These are phyloP conservation scores for Graptemys geographica DNA, from an alignment of 2,797 vertebrate genomes.

Conservation along the genomic window DNA sequence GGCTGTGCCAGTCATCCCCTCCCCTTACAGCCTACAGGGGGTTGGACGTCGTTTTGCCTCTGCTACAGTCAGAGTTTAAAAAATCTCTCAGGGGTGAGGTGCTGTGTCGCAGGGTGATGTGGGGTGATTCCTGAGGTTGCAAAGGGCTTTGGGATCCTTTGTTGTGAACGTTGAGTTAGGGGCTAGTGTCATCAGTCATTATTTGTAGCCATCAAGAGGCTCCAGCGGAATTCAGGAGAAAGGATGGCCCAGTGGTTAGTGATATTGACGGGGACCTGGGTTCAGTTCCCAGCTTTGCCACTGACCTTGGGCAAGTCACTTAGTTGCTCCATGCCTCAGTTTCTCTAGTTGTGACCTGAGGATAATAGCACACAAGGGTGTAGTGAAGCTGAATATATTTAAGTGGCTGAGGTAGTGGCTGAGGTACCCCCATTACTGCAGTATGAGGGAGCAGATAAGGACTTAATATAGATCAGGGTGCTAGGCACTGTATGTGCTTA, in stretches of 20 bases:
- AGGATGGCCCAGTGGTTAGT: neutral
- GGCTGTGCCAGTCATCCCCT: neutral
- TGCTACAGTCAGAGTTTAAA: neutral
- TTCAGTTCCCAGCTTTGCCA: neutral
- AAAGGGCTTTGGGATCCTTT: neutral
- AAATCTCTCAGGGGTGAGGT: neutral
- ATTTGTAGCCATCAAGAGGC: neutral
- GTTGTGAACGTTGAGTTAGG: neutral
- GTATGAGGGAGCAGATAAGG: neutral
- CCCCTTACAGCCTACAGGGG: neutral
- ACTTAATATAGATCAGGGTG: neutral
- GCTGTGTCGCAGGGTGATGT: neutral
- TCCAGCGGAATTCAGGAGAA: neutral
- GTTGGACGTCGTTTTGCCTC: neutral
- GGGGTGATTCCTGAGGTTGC: neutral
- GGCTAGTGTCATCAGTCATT: neutral
- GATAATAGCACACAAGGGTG: neutral
- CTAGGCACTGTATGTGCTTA: no score
- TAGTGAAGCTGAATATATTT: neutral
- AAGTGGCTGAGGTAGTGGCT: accelerated
- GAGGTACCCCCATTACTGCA: neutral
- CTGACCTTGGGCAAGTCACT: neutral
- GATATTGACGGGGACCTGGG: accelerated
- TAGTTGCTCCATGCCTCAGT: neutral
- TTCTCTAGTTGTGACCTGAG: neutral